Conservation (phyloP, 2,113 vertebrate genomes). For the Microcebus griseorufus region DNA sequence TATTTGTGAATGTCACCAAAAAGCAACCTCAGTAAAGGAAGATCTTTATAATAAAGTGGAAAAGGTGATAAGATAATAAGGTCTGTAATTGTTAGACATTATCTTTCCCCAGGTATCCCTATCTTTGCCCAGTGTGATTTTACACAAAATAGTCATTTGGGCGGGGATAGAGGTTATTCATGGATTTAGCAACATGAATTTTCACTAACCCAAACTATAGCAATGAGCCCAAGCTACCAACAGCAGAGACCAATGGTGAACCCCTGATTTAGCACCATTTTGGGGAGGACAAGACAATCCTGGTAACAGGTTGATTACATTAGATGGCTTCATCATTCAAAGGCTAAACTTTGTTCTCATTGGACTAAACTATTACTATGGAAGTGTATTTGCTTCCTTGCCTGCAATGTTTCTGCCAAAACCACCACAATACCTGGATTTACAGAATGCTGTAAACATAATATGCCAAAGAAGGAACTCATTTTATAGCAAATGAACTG, state of each 20-base stretch:
- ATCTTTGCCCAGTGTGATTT: neutral
- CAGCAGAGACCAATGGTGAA: neutral
- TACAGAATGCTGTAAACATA: constrained; percentile 1
- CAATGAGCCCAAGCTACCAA: neutral
- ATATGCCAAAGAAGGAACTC: neutral
- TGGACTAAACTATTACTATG: neutral
- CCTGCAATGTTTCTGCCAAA: neutral
- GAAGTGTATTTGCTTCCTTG: neutral
- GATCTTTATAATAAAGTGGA: neutral
- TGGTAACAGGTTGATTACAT: neutral
- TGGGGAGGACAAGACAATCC: neutral
- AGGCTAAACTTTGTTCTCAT: neutral
- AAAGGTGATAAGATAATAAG: neutral
- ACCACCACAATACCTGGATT: neutral
- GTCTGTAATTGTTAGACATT: neutral
- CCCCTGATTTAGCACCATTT: neutral
- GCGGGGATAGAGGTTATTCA: neutral
- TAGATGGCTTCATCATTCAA: neutral
- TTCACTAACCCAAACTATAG: neutral
- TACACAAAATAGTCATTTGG: neutral
- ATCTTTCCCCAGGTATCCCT: neutral
- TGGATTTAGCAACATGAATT: neutral
- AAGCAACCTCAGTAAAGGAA: neutral
- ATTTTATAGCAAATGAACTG: neutral
- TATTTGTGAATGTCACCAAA: neutral